Conservation (phyloP, 2,113 vertebrate genomes). For the Dromaius novaehollandiae region DNA sequence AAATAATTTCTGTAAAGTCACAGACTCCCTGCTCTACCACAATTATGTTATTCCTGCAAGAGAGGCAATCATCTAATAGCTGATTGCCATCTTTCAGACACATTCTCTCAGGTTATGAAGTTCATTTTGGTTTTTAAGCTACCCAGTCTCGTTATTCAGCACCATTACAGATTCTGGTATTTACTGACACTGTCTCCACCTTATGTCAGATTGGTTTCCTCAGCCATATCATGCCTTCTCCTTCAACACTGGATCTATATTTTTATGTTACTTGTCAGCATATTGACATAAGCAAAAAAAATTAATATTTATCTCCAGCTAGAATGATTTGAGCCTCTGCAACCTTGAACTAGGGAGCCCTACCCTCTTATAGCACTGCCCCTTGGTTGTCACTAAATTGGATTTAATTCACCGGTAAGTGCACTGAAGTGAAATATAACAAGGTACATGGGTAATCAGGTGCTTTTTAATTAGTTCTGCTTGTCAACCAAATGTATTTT, state of each 20-base stretch:
- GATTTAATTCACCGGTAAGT: slow-evolving; percentile 56
- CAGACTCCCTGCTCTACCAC: background rate
- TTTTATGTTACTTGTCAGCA: background rate
- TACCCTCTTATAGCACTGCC: background rate
- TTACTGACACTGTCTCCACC: background rate
- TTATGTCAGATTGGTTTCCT: background rate
- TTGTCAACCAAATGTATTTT: slow-evolving; percentile 51
- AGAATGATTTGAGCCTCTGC: background rate
- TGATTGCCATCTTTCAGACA: background rate
- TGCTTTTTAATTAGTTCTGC: slow-evolving; percentile 62
- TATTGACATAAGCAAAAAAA: background rate
- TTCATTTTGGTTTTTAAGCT: background rate
- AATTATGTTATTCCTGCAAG: background rate
- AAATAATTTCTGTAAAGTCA: background rate
- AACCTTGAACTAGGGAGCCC: slow-evolving; percentile 17
- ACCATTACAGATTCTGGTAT: background rate
- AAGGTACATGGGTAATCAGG: slow-evolving; percentile 30
- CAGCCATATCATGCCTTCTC: background rate
- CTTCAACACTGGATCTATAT: rapidly evolving
- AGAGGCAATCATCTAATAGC: background rate
- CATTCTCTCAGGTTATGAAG: background rate
- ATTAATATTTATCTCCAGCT: background rate
- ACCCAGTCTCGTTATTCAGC: background rate
- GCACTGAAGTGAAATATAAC: slow-evolving; percentile 34
- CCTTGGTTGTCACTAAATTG: slow-evolving; percentile 50